phyloP scores from a whole-genome alignment of 2,113 vertebrate species.

The Ophthalmolycus amberensis region DNA sequence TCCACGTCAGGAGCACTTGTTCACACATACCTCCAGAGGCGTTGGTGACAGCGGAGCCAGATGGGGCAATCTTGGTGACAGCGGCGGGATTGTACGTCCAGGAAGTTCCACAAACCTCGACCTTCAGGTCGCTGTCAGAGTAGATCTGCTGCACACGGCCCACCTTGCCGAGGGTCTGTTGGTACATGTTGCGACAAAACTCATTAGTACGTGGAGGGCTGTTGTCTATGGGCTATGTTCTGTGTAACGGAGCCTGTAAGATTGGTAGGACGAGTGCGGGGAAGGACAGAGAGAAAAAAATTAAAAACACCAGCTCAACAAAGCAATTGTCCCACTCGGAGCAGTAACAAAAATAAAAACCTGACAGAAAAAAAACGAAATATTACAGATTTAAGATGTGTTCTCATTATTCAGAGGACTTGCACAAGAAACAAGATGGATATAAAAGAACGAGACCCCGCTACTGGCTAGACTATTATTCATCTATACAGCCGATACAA shows the following conservation, averaged over 20 bases:
- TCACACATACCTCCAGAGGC: conserved; percentile 92
- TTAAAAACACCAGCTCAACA: conserved; percentile 16
- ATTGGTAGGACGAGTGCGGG: conserved; percentile 1
- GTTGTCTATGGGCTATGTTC: conserved; percentile 40
- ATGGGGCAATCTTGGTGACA: conserved; percentile 97
- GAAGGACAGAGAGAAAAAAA: not conserved
- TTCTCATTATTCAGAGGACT: conserved; percentile 53
- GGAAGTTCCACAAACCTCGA: conserved; percentile 98
- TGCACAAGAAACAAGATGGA: conserved; percentile 30
- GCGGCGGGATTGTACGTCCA: conserved; percentile 99
- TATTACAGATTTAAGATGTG: conserved; percentile 39
- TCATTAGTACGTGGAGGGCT: conserved; percentile 46
- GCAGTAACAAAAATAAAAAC: conserved; percentile 46
- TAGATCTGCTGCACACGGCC: conserved; percentile 99
- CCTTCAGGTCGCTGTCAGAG: conserved; percentile 98
- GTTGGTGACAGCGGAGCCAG: conserved; percentile 96
- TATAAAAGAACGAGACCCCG: conserved; percentile 29
- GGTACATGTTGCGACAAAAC: conserved; percentile 50
- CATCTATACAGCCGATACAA: conserved; percentile 55
- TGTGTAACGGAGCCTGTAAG: conserved; percentile 41
- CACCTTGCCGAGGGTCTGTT: conserved; percentile 97
- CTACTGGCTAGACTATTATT: conserved; percentile 41
- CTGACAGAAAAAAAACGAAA: conserved; percentile 28
- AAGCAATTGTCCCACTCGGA: conserved; percentile 26
- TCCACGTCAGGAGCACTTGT: conserved; percentile 21